These are phyloP conservation scores for Callionymus lyra DNA, from an alignment of 2,113 vertebrate genomes.

Conservation along the genomic window DNA sequence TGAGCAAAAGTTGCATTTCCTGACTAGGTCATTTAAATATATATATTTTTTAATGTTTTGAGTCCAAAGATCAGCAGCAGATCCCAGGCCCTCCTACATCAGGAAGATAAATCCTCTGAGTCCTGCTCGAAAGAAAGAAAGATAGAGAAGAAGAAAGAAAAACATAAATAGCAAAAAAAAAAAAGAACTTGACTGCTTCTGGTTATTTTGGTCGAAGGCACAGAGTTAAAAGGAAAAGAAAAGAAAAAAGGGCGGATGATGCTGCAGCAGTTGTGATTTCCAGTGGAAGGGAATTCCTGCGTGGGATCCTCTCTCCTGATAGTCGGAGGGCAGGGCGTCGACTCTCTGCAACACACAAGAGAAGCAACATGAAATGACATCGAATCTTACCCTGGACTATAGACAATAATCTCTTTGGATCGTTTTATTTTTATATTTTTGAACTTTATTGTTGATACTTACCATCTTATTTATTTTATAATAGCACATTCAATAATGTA, in stretches of 20 bases:
- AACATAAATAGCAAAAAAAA: background rate
- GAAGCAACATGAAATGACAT: background rate
- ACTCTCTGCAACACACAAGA: conserved; percentile 22
- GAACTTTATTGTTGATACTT: no score
- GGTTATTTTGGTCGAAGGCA: conserved; percentile 59
- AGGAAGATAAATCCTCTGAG: conserved; percentile 14
- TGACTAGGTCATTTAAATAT: background rate
- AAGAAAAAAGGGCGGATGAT: conserved; percentile 18
- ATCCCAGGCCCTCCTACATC: conserved; percentile 28
- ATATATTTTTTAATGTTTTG: conserved; percentile 1
- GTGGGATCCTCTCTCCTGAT: conserved; percentile 25
- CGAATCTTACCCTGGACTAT: no score
- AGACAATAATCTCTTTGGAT: no score
- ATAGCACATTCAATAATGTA: no score
- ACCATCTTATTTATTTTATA: no score
- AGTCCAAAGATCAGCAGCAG: conserved; percentile 20
- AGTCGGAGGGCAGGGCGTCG: conserved; percentile 30
- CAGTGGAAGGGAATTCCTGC: conserved; percentile 4
- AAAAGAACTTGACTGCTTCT: conserved; percentile 5
- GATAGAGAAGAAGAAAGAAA: conserved; percentile 1
- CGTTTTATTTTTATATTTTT: no score
- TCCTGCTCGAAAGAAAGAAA: conserved; percentile 8
- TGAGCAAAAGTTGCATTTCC: conserved; percentile 18
- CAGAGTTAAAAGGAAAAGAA: conserved; percentile 35
- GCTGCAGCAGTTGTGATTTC: conserved; percentile 21